Base-by-base conservation (phyloP, 2,113 vertebrate genomes). In the Oryzias curvinotus region DNA sequence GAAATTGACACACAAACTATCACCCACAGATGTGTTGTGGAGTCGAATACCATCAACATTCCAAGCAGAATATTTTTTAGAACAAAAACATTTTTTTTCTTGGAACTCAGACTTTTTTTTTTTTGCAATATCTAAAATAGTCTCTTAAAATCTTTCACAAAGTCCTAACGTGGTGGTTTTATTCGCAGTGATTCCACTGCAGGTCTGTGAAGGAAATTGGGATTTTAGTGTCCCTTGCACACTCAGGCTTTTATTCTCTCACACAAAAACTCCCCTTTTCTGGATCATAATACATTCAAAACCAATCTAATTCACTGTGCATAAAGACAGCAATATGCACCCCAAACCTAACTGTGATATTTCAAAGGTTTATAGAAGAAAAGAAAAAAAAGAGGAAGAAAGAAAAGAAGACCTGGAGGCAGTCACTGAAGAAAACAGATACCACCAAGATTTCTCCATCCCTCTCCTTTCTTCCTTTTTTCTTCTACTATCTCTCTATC, bases 231-330 rank as follows among this genome's bases (percentile, higher is more conserved):
- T 65, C 67, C 67, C 57, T 46, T 65, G 65, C 55, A 19, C 56
- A 72, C 61, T 45, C 30, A 61, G 43, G 15, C 57, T 19, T 54
- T 43, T 18, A 28, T 57, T n/a, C 46, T 43, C 68, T 64, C 68
- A 69, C 72, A 58, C 65, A 62, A 50, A 78, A 67, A 77, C 57
- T 5, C 52, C 44, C 28, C 56, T 55, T 77, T 62, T 78, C 57
- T 75, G 70, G 68, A 80, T 84, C 78, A 73, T 84, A 84, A 85
- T 77, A 68, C 73, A 72, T 88, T 86, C 78, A 77, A 72, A 89
- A 62, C 69, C 77, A 84, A 76, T 78, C 73, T 85, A 71, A 72
- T 78, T 57, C 60, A 25, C 62, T 65, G 65, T 7, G 48, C 68
- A 86, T 79, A 77, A 84, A 75, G 68, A 82, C 73, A 78, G 82